Base-by-base conservation (phyloP, 2,797 vertebrate species). In the Gadopsis bispinosus region DNA sequence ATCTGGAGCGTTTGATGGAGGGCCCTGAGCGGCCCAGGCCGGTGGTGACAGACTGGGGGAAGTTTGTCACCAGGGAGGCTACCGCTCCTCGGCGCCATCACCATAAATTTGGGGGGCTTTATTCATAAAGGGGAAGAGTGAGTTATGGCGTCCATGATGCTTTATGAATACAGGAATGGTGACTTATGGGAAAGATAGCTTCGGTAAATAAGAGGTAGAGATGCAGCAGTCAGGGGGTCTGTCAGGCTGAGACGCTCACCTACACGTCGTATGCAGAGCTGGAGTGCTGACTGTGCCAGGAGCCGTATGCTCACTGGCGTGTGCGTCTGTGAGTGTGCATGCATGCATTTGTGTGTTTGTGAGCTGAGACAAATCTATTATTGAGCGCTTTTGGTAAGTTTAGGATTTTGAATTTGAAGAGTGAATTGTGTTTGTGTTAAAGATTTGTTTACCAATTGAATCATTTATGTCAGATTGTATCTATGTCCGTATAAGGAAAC, bases 121-220 rank as follows among this genome's bases (percentile, higher is more conserved):
- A 97, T 97, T 98, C 93, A 93, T 93, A 91, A 92, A 93, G 89
- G 88, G 88, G 90, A 91, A 76, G 81, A 66, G 62, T 92, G 92
- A 94, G 87, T 95, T 94, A 94, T 89, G 85, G 87, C 68, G 41
- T 82, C 70, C 73, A 64, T 92, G 91, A 95, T 96, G 96, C 95
- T 96, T 98, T 97, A 98, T 97, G 97, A 97, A 97, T 97, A 96
- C 96, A 96, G 96, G 95, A 97, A 96, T 96, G 95, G 95, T 97
- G 97, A 98, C 93, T 97, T 97, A 98, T 96, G 96, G 95, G 92
- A 91, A 92, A 91, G 95, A 96, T 96, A 96, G 96, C 77, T 96
- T 95, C 95, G 90, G 97, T 97, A 97, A 97, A 98, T 97, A 97
- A 97, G 93, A 87, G 69, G 81, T 71, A 73, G 87, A 80, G 87